Evolutionary conservation across 2,888 invertebrate species (phyloP), one percentile per base, ranked within the genome.

Genomic region (Asteroscopus sphinx): DNA sequence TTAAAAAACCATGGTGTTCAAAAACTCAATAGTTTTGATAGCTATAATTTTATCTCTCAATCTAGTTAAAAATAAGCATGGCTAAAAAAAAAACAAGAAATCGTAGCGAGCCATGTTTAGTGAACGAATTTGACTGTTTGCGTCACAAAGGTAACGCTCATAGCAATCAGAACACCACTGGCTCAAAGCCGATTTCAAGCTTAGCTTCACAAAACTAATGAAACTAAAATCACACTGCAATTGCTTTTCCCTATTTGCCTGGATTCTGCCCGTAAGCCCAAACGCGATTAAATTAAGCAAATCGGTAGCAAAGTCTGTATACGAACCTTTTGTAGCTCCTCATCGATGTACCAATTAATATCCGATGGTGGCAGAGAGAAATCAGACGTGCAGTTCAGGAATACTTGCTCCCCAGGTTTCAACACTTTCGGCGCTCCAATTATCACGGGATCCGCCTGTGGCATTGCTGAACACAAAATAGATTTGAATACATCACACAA

Each of bases 281-380:
- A 67, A 69, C 56, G 40, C 44, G 51, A 62, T 62, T 40, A 51
- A 68, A 73, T 71, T 68, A 67, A 56, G 59, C 71, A 68, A 70
- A 73, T 68, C 49, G 56, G 68, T 63, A 42, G 51, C 47, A 28
- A 56, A 54, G 16, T 45, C 46, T 15, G 53, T 59, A 30, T 71
- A 85, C 86, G 41, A 76, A 93, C 93, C 93, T 91, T 93, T 80
- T 93, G 93, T 60, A 91, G 73, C 68, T 92, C 92, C 53, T 91
- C 86, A 75, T 93, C 92, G 75, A 94, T 89, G 78, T 92, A 93
- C 93, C 93, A 94, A 82, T 92, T 92, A 73, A 94, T 93, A 62
- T 92, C 91, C n/a, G 93, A 85, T 11, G 93, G 86, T 12, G 93
- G 93, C 49, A 94, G 82, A 3, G 93, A 94, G 80, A 86, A 92